Evolutionary conservation across 1,140 invertebrate species (phyloP).

Genomic region (Vollenhovia emeryi): DNA sequence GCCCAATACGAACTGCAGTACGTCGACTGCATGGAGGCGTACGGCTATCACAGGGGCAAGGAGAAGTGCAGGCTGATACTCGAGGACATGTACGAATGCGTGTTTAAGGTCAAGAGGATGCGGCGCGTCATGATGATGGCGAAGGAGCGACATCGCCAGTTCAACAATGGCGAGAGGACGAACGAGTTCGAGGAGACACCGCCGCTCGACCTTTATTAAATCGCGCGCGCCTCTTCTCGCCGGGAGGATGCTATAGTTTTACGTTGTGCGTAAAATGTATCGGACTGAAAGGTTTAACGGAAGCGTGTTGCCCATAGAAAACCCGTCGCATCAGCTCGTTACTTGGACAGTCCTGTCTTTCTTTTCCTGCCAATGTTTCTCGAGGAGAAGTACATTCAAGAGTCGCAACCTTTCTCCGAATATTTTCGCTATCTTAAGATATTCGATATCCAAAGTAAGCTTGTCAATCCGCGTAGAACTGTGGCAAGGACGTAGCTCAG

Average conservation of each 20-base stretch:
- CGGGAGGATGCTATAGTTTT: background rate
- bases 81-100: constrained; percentile 7
- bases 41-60: constrained; percentile 4
- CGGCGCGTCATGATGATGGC: background rate
- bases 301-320: background rate
- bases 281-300: background rate
- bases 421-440: background rate
- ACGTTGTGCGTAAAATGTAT: constrained; percentile 12
- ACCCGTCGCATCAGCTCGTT: background rate
- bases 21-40: constrained; percentile 22
- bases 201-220: constrained; percentile 18
- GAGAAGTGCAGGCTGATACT: constrained; percentile 19
- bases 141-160: background rate
- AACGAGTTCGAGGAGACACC: background rate
- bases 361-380: background rate
- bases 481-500: background rate
- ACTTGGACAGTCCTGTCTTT: background rate
- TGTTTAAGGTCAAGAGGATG: background rate
- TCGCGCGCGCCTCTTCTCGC: background rate
- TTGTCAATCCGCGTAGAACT: background rate
- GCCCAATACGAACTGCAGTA: background rate
- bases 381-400: background rate
- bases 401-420: background rate
- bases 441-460: background rate
- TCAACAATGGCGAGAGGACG: background rate